Evolutionary conservation across 2,797 vertebrate species (phyloP), one percentile per base, ranked within the genome.

Genomic region (Pipistrellus kuhlii): DNA sequence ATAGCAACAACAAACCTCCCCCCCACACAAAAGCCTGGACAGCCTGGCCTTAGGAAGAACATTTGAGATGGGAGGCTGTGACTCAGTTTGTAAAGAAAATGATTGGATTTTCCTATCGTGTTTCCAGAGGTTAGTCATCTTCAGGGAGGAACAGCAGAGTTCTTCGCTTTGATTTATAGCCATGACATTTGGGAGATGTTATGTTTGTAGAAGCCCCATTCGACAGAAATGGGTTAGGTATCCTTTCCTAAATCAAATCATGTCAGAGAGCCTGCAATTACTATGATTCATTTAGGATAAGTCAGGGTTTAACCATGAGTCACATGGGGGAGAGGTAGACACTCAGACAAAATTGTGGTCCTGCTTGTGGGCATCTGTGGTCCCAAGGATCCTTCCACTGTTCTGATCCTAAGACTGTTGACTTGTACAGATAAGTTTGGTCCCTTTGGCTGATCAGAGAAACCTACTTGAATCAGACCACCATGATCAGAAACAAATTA

Each of bases 71-170:
- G 53, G 81, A 80, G 44, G 21, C 68, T 68, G 30, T 83, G 89
- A 95, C 85, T 91, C 81, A 94, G 66, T 46, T 38, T 66, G 57
- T 25, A 35, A 84, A 53, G 81, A 81, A 87, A 82, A 30, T 1
- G 55, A 59, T 30, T 17, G 38, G 69, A 41, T 81, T 96, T 93
- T 95, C 90, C 92, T 86, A 2, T 35, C 17, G 15, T 81, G 69
- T 83, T 86, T 77, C 17, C 17, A 62, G n/a, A 48, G 88, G 73
- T 83, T 55, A 51, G 59, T 91, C 66, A 88, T 72, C 73, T 92
- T 83, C 8, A 71, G 38, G 41, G 35, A 66, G 69, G 17, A 4
- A 20, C n/a, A 15, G 20, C 15, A 41, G 53, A 23, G 44, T 17
- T 75, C 46, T n/a, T 38, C 69, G 64, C 46, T 78, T 23, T 32